Evolutionary conservation across 2,113 vertebrate species (phyloP).

Genomic region (Meriones unguiculatus): DNA sequence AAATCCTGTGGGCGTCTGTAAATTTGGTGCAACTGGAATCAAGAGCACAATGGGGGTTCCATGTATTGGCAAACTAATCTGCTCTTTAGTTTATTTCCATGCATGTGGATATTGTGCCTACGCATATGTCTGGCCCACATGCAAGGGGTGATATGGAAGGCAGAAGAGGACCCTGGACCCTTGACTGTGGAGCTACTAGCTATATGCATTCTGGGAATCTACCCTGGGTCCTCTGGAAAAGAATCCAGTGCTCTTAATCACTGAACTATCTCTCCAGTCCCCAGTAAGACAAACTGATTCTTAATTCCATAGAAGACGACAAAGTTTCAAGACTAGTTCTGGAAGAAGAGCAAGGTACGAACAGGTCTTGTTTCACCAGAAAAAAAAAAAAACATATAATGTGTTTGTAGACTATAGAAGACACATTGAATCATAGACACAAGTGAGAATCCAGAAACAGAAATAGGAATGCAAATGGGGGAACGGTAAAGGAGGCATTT

Average conservation of each 20-base stretch:
- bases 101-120: no score
- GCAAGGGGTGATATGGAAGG: background rate
- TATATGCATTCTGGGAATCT: background rate
- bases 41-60: constrained; percentile 35
- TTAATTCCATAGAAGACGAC: background rate
- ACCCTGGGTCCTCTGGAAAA: background rate
- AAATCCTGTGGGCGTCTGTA: background rate
- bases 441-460: background rate
- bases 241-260: background rate
- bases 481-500: background rate
- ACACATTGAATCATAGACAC: background rate
- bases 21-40: constrained; percentile 17
- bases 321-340: constrained; percentile 24
- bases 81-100: background rate
- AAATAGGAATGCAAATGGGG: constrained; percentile 12
- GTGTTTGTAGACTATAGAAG: background rate
- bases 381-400: background rate
- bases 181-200: background rate
- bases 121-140: background rate
- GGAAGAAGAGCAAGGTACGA: constrained; percentile 5
- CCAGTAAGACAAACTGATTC: background rate
- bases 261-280: background rate
- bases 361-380: background rate
- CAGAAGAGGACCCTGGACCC: background rate
- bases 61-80: background rate